These are phyloP conservation scores for Psophia crepitans DNA, from an alignment of 2,113 vertebrate species.

Conservation along the genomic window DNA sequence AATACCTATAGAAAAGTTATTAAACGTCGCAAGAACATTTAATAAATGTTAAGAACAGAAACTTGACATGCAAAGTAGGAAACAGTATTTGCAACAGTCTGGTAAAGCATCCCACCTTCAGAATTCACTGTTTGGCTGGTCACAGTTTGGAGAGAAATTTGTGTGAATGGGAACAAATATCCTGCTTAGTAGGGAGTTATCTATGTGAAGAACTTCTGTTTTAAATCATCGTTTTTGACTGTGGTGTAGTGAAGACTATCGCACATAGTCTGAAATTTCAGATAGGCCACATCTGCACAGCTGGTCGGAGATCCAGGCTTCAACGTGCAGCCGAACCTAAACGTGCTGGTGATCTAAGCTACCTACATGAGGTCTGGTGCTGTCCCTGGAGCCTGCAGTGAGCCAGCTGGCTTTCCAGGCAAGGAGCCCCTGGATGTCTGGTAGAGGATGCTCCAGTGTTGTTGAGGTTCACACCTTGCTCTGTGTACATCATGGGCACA, in stretches of 20 bases:
- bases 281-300: neutral
- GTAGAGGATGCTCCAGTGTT: neutral
- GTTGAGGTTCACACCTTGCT: neutral
- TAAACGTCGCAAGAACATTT: neutral
- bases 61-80: neutral
- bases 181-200: neutral
- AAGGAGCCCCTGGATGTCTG: neutral
- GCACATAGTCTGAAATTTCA: neutral
- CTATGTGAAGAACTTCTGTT: neutral
- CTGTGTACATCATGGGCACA: neutral
- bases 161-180: neutral
- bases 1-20: neutral
- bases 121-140: neutral
- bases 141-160: neutral
- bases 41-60: neutral
- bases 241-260: neutral
- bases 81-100: neutral
- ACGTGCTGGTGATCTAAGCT: rapidly evolving
- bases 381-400: neutral
- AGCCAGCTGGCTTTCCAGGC: neutral
- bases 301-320: neutral
- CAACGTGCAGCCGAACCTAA: neutral
- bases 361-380: neutral
- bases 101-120: neutral
- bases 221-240: neutral